Conservation (phyloP, 2,888 invertebrate genomes). For the Pegoplata infirma region DNA sequence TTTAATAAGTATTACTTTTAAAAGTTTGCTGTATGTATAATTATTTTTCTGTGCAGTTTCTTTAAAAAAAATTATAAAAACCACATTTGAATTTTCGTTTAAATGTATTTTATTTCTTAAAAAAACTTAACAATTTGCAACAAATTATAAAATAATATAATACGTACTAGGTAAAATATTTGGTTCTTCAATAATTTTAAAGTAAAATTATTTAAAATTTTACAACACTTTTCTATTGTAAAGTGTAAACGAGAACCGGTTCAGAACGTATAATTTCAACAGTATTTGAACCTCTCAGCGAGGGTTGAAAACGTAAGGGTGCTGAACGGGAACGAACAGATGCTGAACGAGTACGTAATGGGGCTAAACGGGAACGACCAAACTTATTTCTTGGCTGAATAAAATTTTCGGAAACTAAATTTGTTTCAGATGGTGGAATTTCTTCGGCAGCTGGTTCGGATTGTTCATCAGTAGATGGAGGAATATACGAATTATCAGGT, state of each 20-base stretch:
- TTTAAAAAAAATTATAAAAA: too few relatives aligned
- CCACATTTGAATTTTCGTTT: background rate
- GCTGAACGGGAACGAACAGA: conserved; percentile 4
- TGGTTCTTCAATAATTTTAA: conserved; percentile 30
- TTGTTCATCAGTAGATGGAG: conserved; percentile 61
- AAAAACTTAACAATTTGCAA: conserved; percentile 28
- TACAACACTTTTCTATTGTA: conserved; percentile 61
- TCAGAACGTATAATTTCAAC: conserved; percentile 68
- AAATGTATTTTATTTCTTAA: background rate
- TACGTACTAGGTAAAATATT: conserved; percentile 3
- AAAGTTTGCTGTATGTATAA: too few relatives aligned
- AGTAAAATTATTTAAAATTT: conserved; percentile 4
- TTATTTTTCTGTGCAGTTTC: too few relatives aligned
- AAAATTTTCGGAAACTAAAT: conserved; percentile 66
- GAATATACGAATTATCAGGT: conserved; percentile 68
- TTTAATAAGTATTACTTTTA: too few relatives aligned
- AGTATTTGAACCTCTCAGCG: conserved; percentile 34
- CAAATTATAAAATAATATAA: background rate
- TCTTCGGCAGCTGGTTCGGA: conserved; percentile 59
- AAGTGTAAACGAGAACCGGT: conserved; percentile 70
- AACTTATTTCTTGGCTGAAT: conserved; percentile 66
- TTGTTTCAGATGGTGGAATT: conserved; percentile 14
- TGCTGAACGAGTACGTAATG: conserved; percentile 61
- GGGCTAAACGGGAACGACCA: conserved; percentile 8
- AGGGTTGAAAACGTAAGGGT: conserved; percentile 37